Evolutionary conservation across 1,140 invertebrate species (phyloP).

Genomic region (Apis dorsata): DNA sequence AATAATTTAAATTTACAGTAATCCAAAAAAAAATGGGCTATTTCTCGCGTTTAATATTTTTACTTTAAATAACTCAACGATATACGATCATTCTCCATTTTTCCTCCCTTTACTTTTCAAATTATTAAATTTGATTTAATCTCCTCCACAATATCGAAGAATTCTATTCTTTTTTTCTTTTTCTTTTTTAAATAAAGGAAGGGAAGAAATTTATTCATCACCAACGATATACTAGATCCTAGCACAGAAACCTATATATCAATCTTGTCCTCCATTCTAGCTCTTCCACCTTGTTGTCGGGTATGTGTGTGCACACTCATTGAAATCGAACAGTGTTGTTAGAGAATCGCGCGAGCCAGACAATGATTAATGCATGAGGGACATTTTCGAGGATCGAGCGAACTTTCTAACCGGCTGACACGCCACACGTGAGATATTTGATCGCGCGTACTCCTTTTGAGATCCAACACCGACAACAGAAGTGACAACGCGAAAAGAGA

Average conservation of each 20-base stretch:
- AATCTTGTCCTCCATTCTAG: neutral
- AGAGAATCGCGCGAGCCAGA: constrained; percentile 55
- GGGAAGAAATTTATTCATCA: neutral
- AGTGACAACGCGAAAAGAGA: constrained; percentile 48
- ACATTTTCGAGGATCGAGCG: constrained; percentile 66
- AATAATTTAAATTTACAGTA: too few relatives aligned
- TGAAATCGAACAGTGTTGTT: constrained; percentile 53
- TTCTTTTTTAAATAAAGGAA: neutral
- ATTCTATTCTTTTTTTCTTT: neutral
- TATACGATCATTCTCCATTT: too few relatives aligned
- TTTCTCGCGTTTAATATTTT: too few relatives aligned
- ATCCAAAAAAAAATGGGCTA: too few relatives aligned
- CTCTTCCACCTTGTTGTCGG: neutral
- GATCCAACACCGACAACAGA: constrained; percentile 67
- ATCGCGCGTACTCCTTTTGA: constrained; percentile 68
- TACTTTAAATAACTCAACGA: too few relatives aligned
- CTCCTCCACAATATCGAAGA: too few relatives aligned
- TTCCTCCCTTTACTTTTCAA: too few relatives aligned
- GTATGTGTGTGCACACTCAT: constrained; percentile 31
- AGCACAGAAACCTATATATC: constrained; percentile 18
- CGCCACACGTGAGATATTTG: constrained; percentile 66
- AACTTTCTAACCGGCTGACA: constrained; percentile 72
- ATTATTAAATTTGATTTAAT: too few relatives aligned
- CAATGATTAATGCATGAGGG: constrained; percentile 75
- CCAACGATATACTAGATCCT: neutral